Base-by-base conservation (phyloP, 2,113 vertebrate genomes). In the Chlamydotis undulata region DNA sequence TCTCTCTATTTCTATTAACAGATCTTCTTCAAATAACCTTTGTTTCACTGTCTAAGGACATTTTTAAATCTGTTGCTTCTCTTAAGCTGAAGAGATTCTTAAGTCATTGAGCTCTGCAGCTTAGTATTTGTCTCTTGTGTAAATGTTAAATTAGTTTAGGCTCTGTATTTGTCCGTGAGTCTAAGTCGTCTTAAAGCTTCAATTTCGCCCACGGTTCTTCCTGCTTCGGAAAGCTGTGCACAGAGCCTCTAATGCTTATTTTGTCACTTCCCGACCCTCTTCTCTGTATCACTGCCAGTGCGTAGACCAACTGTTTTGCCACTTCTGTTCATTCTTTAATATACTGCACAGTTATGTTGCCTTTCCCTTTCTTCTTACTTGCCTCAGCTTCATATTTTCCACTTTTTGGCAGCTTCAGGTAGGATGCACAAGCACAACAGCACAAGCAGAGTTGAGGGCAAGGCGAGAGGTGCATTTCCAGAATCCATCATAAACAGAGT, bases 131-230 rank as follows among this genome's bases (percentile, higher is more conserved):
- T 73, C 25, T 64, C 75, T 61, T 83, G 31, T 67, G 52, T 93
- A 93, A 90, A 83, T 89, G 90, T 81, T 94, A 81, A 87, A 91
- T 95, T 76, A 28, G 14, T 93, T 91, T 45, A 91, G 37, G 41
- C 18, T 94, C 41, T 89, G 4, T 88, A 89, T 92, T 92, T 95
- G 47, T 55, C 85, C 9, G 2, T 59, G 33, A 78, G 67, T 92
- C 25, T 56, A 45, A 80, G 56, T 83, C 76, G 5, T 88, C 56
- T 45, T 75, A 86, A 92, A 93, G 53, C 22, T 88, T 65, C 37
- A 59, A 1, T n/a, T 91, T 90, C 7, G 0, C 90, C 63, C 31
- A 67, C 41, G 2, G 31, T 74, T 65, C 55, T 88, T 91, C 35
- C 47, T 86, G 59, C 59, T 93, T 89, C 5, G 10, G 28, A 57